These are phyloP conservation scores for Melinaea menophilus DNA, from an alignment of 2,888 invertebrate genomes.

Conservation along the genomic window DNA sequence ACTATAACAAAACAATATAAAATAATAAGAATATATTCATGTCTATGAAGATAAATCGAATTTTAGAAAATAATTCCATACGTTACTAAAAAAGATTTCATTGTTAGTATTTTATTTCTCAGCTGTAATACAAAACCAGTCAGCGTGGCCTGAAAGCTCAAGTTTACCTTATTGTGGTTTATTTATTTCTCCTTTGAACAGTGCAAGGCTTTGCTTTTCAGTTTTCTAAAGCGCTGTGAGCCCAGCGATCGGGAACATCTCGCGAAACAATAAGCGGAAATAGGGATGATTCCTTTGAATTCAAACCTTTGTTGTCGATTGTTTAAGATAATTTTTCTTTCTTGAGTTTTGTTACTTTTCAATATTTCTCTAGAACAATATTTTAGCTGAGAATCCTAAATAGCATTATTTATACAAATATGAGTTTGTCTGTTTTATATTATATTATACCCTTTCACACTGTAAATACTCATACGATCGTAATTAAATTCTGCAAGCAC, in stretches of 20 bases:
- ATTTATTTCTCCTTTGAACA: slow-evolving; percentile 17
- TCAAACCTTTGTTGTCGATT: not conserved
- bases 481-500: too few species aligned
- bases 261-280: not conserved
- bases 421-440: too few species aligned
- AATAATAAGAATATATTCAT: too few species aligned
- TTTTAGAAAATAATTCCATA: not conserved
- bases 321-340: not conserved
- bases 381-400: too few species aligned
- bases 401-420: too few species aligned
- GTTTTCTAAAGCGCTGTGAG: not conserved
- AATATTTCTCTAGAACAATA: too few species aligned
- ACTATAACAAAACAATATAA: too few species aligned
- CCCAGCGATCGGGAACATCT: not conserved
- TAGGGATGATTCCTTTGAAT: not conserved
- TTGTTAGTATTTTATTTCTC: slow-evolving; percentile 15
- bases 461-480: too few species aligned
- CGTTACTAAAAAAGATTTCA: slow-evolving; percentile 7
- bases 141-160: slow-evolving; percentile 14
- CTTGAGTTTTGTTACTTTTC: too few species aligned
- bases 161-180: slow-evolving; percentile 20
- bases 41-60: not conserved
- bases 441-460: too few species aligned
- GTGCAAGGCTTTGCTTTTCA: slow-evolving; percentile 3
- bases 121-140: slow-evolving; percentile 11